phyloP scores from a whole-genome alignment of 2,888 invertebrate species.

The Eutolmus rufibarbis region DNA sequence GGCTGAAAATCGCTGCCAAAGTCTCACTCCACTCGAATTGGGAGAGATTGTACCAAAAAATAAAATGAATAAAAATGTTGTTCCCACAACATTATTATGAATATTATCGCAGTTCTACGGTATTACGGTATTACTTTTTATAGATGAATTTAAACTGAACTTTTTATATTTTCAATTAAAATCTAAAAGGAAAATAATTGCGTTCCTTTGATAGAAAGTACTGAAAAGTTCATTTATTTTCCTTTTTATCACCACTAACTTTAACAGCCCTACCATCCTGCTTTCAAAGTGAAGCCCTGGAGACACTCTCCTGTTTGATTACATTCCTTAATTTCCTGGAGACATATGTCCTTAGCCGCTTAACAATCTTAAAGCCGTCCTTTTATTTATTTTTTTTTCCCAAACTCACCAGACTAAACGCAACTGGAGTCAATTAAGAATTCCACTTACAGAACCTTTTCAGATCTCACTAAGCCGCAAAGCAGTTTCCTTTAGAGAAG shows the following conservation, averaged over 20 bases:
- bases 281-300: background rate
- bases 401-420: background rate
- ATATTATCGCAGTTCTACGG: too few relatives aligned
- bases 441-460: background rate
- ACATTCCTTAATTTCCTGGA: background rate
- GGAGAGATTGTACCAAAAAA: background rate
- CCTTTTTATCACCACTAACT: background rate
- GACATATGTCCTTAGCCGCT: background rate
- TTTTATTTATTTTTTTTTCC: background rate
- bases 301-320: background rate
- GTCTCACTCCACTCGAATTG: background rate
- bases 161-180: background rate
- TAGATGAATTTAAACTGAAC: background rate
- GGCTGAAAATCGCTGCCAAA: background rate
- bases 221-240: background rate
- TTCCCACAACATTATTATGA: too few relatives aligned
- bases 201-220: background rate
- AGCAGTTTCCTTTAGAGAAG: background rate
- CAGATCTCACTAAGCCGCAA: background rate
- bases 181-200: background rate
- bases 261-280: background rate
- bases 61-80: background rate
- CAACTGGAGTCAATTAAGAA: background rate
- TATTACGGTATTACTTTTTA: background rate
- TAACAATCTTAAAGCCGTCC: background rate